phyloP scores from a whole-genome alignment of 2,888 invertebrate species.

The Oxytorus armatus region DNA sequence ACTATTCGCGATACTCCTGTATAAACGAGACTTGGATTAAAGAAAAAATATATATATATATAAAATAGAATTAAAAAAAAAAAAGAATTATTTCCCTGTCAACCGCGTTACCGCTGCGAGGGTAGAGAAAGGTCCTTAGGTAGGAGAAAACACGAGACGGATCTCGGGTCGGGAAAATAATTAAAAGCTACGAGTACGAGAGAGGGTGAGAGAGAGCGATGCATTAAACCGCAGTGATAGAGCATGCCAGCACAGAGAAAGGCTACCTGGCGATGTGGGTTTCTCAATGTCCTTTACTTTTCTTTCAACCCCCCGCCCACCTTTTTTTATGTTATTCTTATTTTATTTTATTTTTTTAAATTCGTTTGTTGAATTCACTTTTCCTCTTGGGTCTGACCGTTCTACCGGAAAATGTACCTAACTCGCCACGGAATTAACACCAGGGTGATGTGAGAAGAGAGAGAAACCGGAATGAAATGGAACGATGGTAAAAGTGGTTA shows the following conservation, averaged over 20 bases:
- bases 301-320: constrained; percentile 3
- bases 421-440: constrained; percentile 30
- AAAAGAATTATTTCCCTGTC: constrained; percentile 55
- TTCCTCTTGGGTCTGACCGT: constrained; percentile 48
- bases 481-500: constrained; percentile 11
- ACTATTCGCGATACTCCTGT: constrained; percentile 22
- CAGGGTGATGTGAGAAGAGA: not conserved
- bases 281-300: constrained; percentile 53
- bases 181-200: constrained; percentile 60
- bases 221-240: constrained; percentile 49
- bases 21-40: no score
- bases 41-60: no score
- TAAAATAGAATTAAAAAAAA: constrained; percentile 9
- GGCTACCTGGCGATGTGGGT: constrained; percentile 48
- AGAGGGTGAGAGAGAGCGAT: constrained; percentile 28
- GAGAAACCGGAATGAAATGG: constrained; percentile 18
- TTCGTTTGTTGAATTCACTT: constrained; percentile 60
- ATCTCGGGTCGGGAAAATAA: constrained; percentile 67
- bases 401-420: constrained; percentile 49
- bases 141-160: constrained; percentile 41
- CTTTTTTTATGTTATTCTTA: not conserved
- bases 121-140: constrained; percentile 16
- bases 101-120: constrained; percentile 26
- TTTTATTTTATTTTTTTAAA: constrained; percentile 10
- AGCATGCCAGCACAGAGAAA: constrained; percentile 21